Conservation (phyloP, 2,113 vertebrate species). For the Lamprotornis superbus region DNA sequence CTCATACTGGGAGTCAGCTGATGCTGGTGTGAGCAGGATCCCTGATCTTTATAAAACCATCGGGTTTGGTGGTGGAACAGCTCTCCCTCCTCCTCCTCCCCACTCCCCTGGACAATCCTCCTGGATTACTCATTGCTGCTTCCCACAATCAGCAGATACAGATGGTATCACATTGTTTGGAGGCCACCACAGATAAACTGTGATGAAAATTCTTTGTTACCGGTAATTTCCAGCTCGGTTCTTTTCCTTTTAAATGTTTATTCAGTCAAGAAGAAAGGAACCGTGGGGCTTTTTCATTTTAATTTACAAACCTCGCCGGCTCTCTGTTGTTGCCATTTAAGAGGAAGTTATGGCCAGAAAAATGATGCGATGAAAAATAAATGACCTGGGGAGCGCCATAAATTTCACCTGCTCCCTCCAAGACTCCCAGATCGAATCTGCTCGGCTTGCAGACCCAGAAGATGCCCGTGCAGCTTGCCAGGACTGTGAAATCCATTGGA, state of each 20-base stretch:
- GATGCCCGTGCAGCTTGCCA: background rate
- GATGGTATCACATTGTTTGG: slow-evolving; percentile 6
- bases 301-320: slow-evolving; percentile 32
- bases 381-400: background rate
- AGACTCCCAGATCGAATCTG: background rate
- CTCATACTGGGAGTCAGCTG: background rate
- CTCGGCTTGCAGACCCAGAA: background rate
- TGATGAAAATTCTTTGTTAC: background rate
- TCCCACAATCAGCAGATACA: background rate
- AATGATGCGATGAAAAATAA: slow-evolving; percentile 18
- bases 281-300: slow-evolving; percentile 43
- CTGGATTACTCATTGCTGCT: background rate
- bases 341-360: slow-evolving; percentile 37
- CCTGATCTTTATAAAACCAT: background rate
- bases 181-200: background rate
- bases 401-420: slow-evolving; percentile 5
- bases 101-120: background rate
- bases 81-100: background rate
- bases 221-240: background rate
- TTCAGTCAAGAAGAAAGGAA: slow-evolving; percentile 42
- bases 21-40: too few relatives aligned
- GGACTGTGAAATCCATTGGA: background rate
- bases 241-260: slow-evolving; percentile 29
- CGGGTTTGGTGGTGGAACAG: background rate
- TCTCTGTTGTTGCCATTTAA: slow-evolving; percentile 45